Evolutionary conservation across 2,888 invertebrate genomes (phyloP).

Genomic region (Xylota sylvarum): DNA sequence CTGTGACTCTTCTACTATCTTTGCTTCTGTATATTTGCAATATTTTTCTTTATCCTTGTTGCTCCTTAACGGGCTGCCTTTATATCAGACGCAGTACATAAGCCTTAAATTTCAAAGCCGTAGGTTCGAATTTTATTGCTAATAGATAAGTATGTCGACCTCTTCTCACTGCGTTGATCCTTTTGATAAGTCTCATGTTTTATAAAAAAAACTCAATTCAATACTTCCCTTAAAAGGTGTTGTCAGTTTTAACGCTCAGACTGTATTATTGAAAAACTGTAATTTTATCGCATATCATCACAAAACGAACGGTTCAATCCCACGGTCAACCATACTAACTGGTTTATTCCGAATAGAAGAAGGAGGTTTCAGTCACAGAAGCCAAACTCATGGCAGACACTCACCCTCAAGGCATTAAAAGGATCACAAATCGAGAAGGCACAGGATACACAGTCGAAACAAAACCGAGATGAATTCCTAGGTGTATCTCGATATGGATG

Average conservation of each 20-base stretch:
- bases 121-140: too few species aligned
- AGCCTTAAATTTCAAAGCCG: too few species aligned
- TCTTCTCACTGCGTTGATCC: too few species aligned
- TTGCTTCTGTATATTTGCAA: too few species aligned
- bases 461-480: conserved; percentile 61
- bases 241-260: background rate
- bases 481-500: conserved; percentile 63
- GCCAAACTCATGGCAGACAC: conserved; percentile 34
- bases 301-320: conserved; percentile 27
- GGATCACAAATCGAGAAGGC: conserved; percentile 66
- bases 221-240: background rate
- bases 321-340: conserved; percentile 44
- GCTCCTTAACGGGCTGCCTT: too few species aligned
- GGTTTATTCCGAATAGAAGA: conserved; percentile 30
- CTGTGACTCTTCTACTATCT: too few species aligned
- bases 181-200: background rate
- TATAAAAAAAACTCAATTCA: too few species aligned
- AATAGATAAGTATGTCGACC: too few species aligned
- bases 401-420: conserved; percentile 39
- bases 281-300: conserved; percentile 33
- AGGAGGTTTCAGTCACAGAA: conserved; percentile 45
- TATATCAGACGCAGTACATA: too few species aligned
- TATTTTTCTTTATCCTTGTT: too few species aligned
- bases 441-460: conserved; percentile 40
- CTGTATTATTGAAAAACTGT: conserved; percentile 18